Conservation (phyloP, 1,140 invertebrate genomes). For the Atta colombica region DNA sequence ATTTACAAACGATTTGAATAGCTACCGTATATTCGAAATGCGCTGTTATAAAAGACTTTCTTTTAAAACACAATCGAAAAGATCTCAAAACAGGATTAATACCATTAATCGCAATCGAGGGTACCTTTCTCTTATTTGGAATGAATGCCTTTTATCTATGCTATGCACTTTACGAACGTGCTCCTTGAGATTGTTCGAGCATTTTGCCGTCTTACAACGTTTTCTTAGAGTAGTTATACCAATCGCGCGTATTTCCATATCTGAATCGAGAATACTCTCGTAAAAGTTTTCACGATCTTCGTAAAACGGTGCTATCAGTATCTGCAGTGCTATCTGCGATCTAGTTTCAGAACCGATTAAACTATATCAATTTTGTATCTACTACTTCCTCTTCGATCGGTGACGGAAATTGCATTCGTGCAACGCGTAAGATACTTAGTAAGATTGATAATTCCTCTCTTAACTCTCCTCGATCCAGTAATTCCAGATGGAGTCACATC, state of each 20-base stretch:
- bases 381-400: constrained; percentile 41
- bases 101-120: constrained; percentile 37
- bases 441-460: constrained; percentile 52
- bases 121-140: background rate
- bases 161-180: constrained; percentile 29
- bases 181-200: constrained; percentile 37
- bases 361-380: constrained; percentile 64
- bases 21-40: constrained; percentile 3
- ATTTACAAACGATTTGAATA: constrained; percentile 12
- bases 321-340: constrained; percentile 37
- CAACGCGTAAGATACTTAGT: constrained; percentile 24
- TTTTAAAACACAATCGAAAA: background rate
- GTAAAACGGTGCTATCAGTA: constrained; percentile 47
- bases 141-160: constrained; percentile 40
- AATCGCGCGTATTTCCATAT: constrained; percentile 57
- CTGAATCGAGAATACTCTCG: constrained; percentile 42
- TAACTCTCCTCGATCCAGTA: constrained; percentile 36
- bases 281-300: constrained; percentile 58
- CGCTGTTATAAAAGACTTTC: background rate
- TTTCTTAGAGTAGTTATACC: constrained; percentile 50
- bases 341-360: constrained; percentile 60
- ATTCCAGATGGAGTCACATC: background rate
- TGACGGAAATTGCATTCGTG: constrained; percentile 56
- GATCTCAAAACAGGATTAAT: background rate
- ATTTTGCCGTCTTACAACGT: constrained; percentile 26